These are phyloP conservation scores for Stegostoma tigrinum DNA, from an alignment of 2,113 vertebrate species.

Conservation along the genomic window DNA sequence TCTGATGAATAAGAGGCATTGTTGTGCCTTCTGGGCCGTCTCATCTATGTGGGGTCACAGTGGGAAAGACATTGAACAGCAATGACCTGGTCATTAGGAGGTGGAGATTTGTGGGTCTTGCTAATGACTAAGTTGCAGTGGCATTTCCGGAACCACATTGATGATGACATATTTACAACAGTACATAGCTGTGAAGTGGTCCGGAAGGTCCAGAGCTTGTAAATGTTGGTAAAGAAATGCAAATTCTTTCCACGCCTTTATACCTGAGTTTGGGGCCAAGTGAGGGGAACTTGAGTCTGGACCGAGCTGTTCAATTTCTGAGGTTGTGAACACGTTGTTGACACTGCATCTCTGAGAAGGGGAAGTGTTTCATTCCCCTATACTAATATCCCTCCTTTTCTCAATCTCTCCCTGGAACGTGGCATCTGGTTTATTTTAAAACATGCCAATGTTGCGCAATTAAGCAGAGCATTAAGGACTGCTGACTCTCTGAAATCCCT, in stretches of 20 bases:
- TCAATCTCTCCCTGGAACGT: not conserved
- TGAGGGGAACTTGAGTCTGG: not conserved
- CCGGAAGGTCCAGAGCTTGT: not conserved
- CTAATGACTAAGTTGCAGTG: not conserved
- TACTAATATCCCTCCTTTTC: not conserved
- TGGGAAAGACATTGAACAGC: no score
- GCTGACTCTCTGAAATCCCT: not conserved
- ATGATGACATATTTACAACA: not conserved
- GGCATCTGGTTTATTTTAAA: not conserved
- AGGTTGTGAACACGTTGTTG: not conserved
- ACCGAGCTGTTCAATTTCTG: not conserved
- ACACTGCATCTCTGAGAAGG: not conserved
- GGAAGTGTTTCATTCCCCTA: not conserved
- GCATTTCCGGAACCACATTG: not conserved
- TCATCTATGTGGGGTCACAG: no score
- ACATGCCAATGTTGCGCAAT: not conserved
- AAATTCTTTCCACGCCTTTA: not conserved
- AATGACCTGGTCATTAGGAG: not conserved
- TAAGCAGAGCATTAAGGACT: not conserved
- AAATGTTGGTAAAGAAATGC: not conserved
- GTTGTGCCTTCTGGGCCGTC: no score
- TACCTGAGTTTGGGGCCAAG: not conserved
- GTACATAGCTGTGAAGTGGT: not conserved
- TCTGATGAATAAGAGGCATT: no score
- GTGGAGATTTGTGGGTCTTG: not conserved